These are phyloP conservation scores for Teleopsis dalmanni DNA, from an alignment of 1,140 invertebrate genomes.

Conservation along the genomic window DNA sequence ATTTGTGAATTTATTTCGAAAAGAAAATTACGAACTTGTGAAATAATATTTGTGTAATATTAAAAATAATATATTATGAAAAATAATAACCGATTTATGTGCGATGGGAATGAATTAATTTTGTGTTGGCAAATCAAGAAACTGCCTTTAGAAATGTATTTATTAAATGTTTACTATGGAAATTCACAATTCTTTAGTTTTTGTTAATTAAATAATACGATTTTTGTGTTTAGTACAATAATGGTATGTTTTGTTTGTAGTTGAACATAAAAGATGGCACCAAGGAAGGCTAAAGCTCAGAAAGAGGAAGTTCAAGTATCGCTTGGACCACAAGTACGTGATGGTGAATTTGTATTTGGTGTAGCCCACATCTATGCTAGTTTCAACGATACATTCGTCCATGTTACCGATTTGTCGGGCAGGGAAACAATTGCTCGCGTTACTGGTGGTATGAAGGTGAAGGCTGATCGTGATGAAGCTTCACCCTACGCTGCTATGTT, in stretches of 20 bases:
- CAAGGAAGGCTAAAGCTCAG: slow-evolving; percentile 92
- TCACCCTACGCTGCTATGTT: slow-evolving; percentile 99
- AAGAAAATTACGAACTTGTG: too few relatives aligned
- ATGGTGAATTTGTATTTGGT: slow-evolving; percentile 96
- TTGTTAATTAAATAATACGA: too few relatives aligned
- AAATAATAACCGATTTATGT: too few relatives aligned
- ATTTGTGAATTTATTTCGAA: slow-evolving; percentile 11
- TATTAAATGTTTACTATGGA: too few relatives aligned
- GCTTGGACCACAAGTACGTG: slow-evolving; percentile 92
- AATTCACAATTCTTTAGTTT: too few relatives aligned
- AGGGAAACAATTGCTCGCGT: slow-evolving; percentile 97
- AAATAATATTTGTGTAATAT: too few relatives aligned
- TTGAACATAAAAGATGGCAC: slow-evolving; percentile 67
- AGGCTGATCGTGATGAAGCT: slow-evolving; percentile 98
- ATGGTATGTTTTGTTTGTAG: slow-evolving; percentile 3
- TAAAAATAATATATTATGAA: too few relatives aligned
- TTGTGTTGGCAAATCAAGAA: too few relatives aligned
- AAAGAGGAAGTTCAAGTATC: slow-evolving; percentile 96
- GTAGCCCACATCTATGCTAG: slow-evolving; percentile 99
- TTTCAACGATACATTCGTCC: slow-evolving; percentile 99
- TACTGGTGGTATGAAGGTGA: slow-evolving; percentile 99
- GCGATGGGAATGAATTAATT: too few relatives aligned
- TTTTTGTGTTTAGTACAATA: background rate
- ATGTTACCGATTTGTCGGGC: slow-evolving; percentile 98
- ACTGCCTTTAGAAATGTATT: too few relatives aligned